Conservation (phyloP, 2,113 vertebrate species). For the Sula dactylatra region DNA sequence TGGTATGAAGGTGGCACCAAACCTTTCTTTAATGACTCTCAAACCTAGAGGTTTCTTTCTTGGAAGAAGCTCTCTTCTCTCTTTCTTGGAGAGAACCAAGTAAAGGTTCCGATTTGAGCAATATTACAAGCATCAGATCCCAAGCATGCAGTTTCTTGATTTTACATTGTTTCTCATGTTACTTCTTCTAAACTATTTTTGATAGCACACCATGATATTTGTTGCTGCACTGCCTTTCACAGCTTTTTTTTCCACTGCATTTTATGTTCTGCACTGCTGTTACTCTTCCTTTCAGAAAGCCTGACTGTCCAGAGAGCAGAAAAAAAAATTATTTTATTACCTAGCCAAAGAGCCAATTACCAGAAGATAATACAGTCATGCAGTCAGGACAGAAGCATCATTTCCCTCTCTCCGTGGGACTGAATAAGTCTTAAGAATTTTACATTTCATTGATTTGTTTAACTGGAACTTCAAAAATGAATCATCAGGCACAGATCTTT, state of each 20-base stretch:
- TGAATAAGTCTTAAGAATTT: background rate
- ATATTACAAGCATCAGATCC: background rate
- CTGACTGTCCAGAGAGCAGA: background rate
- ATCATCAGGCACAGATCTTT: background rate
- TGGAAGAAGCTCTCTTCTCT: no score
- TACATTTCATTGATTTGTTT: constrained; percentile 40
- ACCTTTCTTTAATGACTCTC: background rate
- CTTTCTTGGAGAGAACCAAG: no score
- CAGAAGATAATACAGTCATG: background rate
- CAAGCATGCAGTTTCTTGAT: background rate
- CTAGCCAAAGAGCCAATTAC: constrained; percentile 18
- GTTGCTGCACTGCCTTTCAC: background rate
- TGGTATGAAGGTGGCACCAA: rapidly evolving
- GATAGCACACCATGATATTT: background rate
- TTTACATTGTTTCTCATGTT: background rate
- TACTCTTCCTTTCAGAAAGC: background rate
- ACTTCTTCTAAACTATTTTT: background rate
- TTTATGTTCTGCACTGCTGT: background rate
- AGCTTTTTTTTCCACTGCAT: background rate
- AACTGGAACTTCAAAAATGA: constrained; percentile 16
- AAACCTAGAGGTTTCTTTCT: background rate
- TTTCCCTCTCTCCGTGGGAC: background rate
- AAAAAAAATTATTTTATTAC: background rate
- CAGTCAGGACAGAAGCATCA: background rate
- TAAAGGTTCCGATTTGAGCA: background rate